phyloP scores from a whole-genome alignment of 2,888 invertebrate genomes.

The Conus canariensis region DNA sequence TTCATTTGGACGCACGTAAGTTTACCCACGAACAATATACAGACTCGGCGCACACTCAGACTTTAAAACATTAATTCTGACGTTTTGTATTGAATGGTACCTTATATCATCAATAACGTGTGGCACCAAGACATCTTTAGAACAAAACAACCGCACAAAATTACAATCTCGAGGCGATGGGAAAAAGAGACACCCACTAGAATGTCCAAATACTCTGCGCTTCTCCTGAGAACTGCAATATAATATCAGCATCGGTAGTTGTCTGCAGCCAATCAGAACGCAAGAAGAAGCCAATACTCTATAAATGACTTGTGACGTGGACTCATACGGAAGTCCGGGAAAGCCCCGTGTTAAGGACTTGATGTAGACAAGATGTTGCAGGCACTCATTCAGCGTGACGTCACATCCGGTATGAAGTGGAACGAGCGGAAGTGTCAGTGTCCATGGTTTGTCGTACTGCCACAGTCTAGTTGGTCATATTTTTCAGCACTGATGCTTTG shows the following conservation, averaged over 20 bases:
- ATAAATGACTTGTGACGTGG: not conserved
- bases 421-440: not conserved
- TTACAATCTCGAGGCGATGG: no score
- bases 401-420: not conserved
- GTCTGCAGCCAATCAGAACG: not conserved
- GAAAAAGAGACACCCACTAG: no score
- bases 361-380: not conserved
- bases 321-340: not conserved
- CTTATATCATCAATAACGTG: no score
- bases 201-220: no score
- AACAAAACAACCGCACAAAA: no score
- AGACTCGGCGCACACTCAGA: not conserved
- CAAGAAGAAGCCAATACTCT: not conserved
- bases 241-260: not conserved
- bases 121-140: no score
- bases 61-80: not conserved
- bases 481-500: no score
- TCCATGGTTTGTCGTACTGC: not conserved
- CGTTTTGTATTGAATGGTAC: no score
- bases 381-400: not conserved
- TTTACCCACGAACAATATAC: not conserved
- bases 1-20: not conserved
- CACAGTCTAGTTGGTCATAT: no score
- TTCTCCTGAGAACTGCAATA: no score
- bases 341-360: not conserved